Evolutionary conservation across 2,888 invertebrate genomes (phyloP).

Genomic region (Coleophora deauratella): DNA sequence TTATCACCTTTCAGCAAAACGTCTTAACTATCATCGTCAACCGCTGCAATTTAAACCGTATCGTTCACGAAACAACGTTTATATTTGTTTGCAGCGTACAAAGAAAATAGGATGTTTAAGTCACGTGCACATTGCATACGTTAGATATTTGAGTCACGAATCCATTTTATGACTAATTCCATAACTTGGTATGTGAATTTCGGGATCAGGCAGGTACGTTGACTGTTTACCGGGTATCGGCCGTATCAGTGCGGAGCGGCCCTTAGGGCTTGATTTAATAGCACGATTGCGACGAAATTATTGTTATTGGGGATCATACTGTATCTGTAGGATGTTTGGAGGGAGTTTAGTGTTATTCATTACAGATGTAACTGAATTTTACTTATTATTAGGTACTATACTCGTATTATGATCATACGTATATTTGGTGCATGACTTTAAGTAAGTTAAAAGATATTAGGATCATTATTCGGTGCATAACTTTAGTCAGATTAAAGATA

Average conservation of each 20-base stretch:
- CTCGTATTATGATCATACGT: no score
- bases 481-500: no score
- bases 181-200: slow-evolving; percentile 73
- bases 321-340: slow-evolving; percentile 14
- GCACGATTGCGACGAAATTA: slow-evolving; percentile 27
- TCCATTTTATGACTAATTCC: slow-evolving; percentile 74
- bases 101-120: slow-evolving; percentile 5
- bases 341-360: no score
- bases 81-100: slow-evolving; percentile 9
- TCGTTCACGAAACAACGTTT: slow-evolving; percentile 10
- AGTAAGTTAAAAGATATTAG: no score
- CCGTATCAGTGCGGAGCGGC: slow-evolving; percentile 35
- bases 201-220: slow-evolving; percentile 58
- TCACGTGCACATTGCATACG: slow-evolving; percentile 42
- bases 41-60: slow-evolving; percentile 14
- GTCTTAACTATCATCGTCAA: slow-evolving; percentile 12
- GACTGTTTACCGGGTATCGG: slow-evolving; percentile 63
- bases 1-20: slow-evolving; percentile 17
- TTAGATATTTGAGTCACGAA: slow-evolving; percentile 73
- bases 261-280: slow-evolving; percentile 56
- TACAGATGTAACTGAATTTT: no score
- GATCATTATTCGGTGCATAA: no score
- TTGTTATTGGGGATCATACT: slow-evolving; percentile 16
- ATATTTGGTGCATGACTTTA: no score
- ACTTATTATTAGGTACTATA: no score